Evolutionary conservation across 2,797 vertebrate species (phyloP), one percentile per base, ranked within the genome.

Genomic region (Diceros bicornis): DNA sequence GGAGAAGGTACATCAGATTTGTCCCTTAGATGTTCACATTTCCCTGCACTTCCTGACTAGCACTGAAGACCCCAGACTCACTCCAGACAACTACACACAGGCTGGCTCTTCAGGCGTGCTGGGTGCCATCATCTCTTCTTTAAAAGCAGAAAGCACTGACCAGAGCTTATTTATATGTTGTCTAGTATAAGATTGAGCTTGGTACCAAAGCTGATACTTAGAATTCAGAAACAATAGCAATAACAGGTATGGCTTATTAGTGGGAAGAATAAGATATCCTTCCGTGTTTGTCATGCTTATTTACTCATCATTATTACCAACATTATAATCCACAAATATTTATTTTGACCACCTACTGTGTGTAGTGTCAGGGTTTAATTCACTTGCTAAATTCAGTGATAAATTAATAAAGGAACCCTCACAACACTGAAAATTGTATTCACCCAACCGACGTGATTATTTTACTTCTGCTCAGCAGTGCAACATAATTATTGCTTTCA

Each of bases 401-500:
- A 57, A 75, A 91, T 57, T 88, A 92, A 81, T 52, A 95, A 84
- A 86, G 68, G 92, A 94, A 96, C 7, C 2, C n/a, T 93, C 81
- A 79, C 66, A 96, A 97, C 81, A 90, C 29, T 86, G 44, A 79
- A 96, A 89, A 89, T 23, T 44, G 37, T 91, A 71, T 94, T 88
- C 55, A 93, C 7, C 27, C 47, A 95, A 55, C 14, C 52, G 64
- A 96, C 91, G 11, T 57, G 55, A 96, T 94, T 90, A 86, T 89
- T 78, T 91, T 52, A 44, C 52, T 97, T 96, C 75, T 96, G 47
- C 57, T 86, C 69, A 88, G 66, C 32, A 75, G n/a, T 50, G 59
- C 34, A 89, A 95, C 68, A 90, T 78, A 96, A 95, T 95, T 93
- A 68, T 29, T 96, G 71, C 89, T 97, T 97, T 92, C 61, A 77